These are phyloP conservation scores for Ahaetulla prasina DNA, from an alignment of 2,113 vertebrate genomes.

Conservation along the genomic window DNA sequence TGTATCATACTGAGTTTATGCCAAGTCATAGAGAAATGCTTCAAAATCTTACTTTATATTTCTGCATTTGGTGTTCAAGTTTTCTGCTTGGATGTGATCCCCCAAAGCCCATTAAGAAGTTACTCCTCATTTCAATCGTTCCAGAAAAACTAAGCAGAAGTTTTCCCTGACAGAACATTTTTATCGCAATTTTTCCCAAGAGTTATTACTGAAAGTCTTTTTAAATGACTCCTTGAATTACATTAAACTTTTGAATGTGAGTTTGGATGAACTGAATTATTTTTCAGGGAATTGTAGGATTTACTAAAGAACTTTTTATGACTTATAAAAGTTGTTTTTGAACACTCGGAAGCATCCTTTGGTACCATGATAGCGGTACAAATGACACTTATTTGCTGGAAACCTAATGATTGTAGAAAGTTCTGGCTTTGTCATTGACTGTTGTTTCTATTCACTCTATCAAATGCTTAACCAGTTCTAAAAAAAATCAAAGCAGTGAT, in stretches of 20 bases:
- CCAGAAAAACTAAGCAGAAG: conserved; percentile 27
- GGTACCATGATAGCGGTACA: neutral
- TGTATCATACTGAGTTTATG: conserved; percentile 37
- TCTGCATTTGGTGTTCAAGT: neutral
- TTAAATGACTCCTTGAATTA: conserved; percentile 24
- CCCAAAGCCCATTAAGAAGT: conserved; percentile 7
- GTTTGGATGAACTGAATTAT: neutral
- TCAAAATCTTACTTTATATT: conserved; percentile 30
- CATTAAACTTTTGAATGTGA: neutral
- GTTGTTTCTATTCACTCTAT: neutral
- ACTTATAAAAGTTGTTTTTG: neutral
- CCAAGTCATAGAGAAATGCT: conserved; percentile 29
- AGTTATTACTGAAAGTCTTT: conserved; percentile 13
- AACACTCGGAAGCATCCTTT: neutral
- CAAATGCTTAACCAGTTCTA: neutral
- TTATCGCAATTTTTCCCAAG: neutral
- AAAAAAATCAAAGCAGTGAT: neutral
- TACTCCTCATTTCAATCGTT: conserved; percentile 10
- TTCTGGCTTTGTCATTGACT: neutral
- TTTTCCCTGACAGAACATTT: neutral
- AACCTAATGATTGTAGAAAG: neutral
- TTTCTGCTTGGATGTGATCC: conserved; percentile 16
- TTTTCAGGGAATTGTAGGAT: neutral
- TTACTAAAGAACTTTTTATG: neutral
- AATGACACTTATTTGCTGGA: neutral